phyloP scores from a whole-genome alignment of 2,113 vertebrate species.

The Campylorhamphus procurvoides region DNA sequence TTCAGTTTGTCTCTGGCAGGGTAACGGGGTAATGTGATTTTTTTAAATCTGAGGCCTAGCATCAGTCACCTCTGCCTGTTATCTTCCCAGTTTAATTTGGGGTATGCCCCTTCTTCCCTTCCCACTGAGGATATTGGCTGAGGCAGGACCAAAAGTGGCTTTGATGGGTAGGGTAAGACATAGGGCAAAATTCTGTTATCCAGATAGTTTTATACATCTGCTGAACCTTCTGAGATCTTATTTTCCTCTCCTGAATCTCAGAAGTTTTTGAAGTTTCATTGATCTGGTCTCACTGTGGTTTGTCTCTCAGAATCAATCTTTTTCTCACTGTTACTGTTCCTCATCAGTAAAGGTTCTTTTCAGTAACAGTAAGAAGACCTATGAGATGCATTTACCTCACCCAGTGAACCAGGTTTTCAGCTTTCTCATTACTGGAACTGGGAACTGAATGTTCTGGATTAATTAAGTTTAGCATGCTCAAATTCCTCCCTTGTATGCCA shows the following conservation, averaged over 20 bases:
- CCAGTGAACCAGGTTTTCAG: background rate
- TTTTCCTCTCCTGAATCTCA: background rate
- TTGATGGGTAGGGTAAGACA: background rate
- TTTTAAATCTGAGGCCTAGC: background rate
- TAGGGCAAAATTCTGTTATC: background rate
- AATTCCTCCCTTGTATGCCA: background rate
- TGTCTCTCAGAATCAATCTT: background rate
- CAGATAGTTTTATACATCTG: background rate
- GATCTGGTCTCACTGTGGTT: background rate
- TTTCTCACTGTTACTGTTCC: background rate
- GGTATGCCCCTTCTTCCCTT: background rate
- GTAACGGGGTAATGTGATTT: background rate
- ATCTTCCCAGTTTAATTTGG: background rate
- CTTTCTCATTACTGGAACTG: background rate
- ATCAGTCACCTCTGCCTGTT: background rate
- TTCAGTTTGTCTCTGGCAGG: background rate
- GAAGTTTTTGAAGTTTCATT: background rate
- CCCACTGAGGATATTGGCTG: background rate
- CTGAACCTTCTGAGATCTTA: background rate
- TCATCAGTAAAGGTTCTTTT: background rate
- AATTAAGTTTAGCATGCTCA: background rate
- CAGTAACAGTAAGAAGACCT: background rate
- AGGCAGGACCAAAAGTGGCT: background rate
- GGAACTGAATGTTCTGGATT: background rate
- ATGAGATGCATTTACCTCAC: background rate